Evolutionary conservation across 2,113 vertebrate genomes (phyloP), one percentile per base, ranked within the genome.

Genomic region (Sylvia atricapilla): DNA sequence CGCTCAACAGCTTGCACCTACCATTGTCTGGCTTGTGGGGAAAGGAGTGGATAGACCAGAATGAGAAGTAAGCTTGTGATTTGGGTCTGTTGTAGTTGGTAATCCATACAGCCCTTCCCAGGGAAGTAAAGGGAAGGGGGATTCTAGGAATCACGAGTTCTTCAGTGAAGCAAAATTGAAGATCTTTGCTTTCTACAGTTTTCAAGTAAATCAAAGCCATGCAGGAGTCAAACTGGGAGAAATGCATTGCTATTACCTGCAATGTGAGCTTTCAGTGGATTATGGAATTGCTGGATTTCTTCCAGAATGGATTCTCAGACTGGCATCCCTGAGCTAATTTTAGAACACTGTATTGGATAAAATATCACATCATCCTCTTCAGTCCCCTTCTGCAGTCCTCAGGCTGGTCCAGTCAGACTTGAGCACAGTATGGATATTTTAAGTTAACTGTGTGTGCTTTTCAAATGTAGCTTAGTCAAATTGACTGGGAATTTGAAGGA

Each of bases 261-360:
- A 86, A 14, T 39, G 28, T 59, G n/a, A 79, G 41, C 37, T 93
- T 88, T 84, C 35, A 56, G 9, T 73, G 31, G 44, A 62, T 93
- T 72, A 87, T 49, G 41, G 86, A 83, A 72, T 43, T 47, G 22
- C 20, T 84, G 76, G 63, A 50, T 81, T 84, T 90, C 43, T 90
- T 92, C 84, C 84, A 72, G 84, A 66, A 47, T 46, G 47, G 58
- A 93, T 80, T 90, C 84, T 96, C 75, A 94, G 55, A 79, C 76
- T 85, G 92, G 82, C 87, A 83, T 88, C 72, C 50, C 69, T 87
- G 56, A 90, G 30, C 55, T 95, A 78, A 94, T 78, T 82, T 96
- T 85, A 85, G 84, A 89, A 70, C 60, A 70, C 20, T 2, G 0
- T 56, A 55, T 56, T 89, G 75, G 41, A 85, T 67, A 53, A 90